phyloP scores from a whole-genome alignment of 2,797 vertebrate genomes.

The Rhinoraja longicauda region DNA sequence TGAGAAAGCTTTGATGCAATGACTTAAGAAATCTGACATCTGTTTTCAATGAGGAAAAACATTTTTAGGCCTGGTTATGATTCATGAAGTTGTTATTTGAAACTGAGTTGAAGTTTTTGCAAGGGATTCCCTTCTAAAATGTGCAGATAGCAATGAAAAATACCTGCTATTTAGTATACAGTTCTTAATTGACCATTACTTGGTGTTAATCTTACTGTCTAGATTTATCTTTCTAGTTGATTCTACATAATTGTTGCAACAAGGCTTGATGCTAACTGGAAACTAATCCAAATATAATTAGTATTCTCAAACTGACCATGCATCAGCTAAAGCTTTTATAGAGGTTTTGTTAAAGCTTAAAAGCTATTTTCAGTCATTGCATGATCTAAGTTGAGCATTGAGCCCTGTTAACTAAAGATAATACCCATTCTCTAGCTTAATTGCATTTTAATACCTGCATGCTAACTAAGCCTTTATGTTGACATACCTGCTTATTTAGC shows the following conservation, averaged over 20 bases:
- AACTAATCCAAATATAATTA: constrained; percentile 11
- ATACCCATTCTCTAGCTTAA: neutral
- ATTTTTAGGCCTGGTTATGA: neutral
- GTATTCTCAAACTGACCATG: constrained; percentile 8
- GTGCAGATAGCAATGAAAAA: neutral
- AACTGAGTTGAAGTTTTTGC: no score
- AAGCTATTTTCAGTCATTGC: neutral
- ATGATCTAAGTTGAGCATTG: neutral
- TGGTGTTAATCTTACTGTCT: neutral
- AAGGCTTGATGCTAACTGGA: constrained; percentile 27
- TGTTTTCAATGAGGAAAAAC: neutral
- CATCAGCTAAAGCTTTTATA: neutral
- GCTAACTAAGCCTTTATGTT: neutral
- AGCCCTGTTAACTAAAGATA: constrained; percentile 33
- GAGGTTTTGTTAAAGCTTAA: neutral
- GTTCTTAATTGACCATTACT: neutral
- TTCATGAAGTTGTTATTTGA: neutral
- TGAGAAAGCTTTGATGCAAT: neutral
- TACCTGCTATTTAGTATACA: constrained; percentile 38
- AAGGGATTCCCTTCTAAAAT: neutral
- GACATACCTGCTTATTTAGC: neutral
- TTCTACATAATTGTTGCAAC: constrained; percentile 28
- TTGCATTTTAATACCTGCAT: constrained; percentile 33
- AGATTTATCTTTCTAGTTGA: neutral
- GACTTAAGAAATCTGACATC: neutral